phyloP scores from a whole-genome alignment of 2,113 vertebrate species.

The Nothocercus julius region DNA sequence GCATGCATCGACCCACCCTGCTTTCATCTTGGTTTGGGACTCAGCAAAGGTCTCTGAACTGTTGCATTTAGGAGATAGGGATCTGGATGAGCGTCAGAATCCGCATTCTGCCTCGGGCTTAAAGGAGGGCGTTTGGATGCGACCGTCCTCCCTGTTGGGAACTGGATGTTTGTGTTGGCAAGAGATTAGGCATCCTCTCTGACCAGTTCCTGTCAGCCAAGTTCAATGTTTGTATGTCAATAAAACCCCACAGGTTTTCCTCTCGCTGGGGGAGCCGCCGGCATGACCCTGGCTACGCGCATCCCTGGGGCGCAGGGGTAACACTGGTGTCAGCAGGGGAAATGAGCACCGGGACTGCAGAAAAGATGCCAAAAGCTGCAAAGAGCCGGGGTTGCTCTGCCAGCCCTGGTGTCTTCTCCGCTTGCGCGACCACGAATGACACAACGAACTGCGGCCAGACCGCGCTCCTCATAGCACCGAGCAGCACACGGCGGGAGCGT shows the following conservation, averaged over 20 bases:
- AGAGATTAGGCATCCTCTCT: not conserved
- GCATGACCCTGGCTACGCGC: not conserved
- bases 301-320: fast-evolving
- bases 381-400: not conserved
- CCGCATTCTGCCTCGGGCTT: not conserved
- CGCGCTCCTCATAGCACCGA: too few species aligned
- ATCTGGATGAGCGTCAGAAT: not conserved
- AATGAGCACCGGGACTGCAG: fast-evolving
- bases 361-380: not conserved
- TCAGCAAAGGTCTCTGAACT: not conserved
- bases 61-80: not conserved
- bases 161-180: not conserved
- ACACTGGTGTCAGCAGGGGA: not conserved
- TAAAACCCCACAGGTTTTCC: not conserved
- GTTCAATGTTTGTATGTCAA: not conserved
- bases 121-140: not conserved
- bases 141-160: fast-evolving
- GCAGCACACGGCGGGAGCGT: fast-evolving
- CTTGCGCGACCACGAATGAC: fast-evolving
- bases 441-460: too few species aligned
- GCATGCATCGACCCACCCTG: not conserved
- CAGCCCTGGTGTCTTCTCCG: not conserved
- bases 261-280: not conserved
- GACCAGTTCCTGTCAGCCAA: not conserved
- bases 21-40: not conserved